Base-by-base conservation (phyloP, 2,797 vertebrate genomes). In the Eleutherodactylus coqui region DNA sequence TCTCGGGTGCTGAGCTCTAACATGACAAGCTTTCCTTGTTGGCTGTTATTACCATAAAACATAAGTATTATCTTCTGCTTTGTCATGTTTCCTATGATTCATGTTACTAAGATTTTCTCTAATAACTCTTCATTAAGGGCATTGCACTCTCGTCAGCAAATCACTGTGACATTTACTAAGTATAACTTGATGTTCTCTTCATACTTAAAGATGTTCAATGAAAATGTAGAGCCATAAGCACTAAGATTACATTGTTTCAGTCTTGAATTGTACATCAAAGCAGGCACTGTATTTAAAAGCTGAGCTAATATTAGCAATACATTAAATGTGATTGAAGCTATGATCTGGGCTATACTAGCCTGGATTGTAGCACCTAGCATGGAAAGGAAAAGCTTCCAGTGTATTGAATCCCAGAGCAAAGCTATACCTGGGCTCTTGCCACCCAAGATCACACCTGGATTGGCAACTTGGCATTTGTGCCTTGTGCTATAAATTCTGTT, bases 61-160 rank as follows among this genome's bases (percentile, higher is more conserved):
- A 62, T 64, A 58, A 78, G n/a, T 69, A 69, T 49, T 49, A 45
- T 80, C 79, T 34, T 32, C 36, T 21, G 45, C 62, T 69, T 69
- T 3, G 38, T 47, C 19, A 69, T 69, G 79, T 69, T 36, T 81
- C 79, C 67, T 49, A 51, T 60, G 60, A 34, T 49, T 60, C 19
- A n/a, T 78, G 76, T n/a, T n/a, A 78, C 76, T 58, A 78, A 58
- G 51, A 60, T n/a, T 58, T 78, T 47, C 53, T 60, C 5, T 78
- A 27, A 41, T 69, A 81, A 81, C 41, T 36, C 43, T 69, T 45
- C 19, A 34, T 34, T 81, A n/a, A 67, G 27, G 58, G 43, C 60
- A 69, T 62, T 34, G 43, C 38, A 80, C 43, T 67, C 60, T 32
- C 7, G 32, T 34, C 41, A 45, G 79, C 29, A 45, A 34, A 49